Conservation (phyloP, 2,797 vertebrate genomes). For the Limosa lapponica region DNA sequence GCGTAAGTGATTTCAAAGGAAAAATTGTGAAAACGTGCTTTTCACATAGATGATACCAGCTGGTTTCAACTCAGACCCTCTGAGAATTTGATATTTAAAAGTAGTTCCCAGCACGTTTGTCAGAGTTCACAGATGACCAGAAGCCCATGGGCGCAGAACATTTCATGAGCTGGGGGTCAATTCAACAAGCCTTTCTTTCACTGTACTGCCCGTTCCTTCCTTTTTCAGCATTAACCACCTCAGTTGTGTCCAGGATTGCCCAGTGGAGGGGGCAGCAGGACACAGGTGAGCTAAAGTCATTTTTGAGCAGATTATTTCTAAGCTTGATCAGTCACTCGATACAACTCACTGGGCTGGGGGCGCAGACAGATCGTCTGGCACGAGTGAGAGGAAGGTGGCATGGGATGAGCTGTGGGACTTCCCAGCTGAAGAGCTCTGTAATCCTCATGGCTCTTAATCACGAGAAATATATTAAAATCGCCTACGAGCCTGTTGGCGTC, state of each 20-base stretch:
- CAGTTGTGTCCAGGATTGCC: background rate
- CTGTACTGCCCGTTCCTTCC: background rate
- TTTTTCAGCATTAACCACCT: background rate
- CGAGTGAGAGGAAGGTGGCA: background rate
- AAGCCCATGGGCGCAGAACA: background rate
- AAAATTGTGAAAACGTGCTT: background rate
- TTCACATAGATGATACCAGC: background rate
- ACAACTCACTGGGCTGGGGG: background rate
- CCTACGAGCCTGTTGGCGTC: background rate
- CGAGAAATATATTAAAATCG: background rate
- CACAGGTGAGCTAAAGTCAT: background rate
- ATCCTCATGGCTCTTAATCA: background rate
- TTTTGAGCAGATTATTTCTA: background rate
- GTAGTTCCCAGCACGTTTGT: background rate
- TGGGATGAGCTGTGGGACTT: rapidly evolving
- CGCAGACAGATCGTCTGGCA: background rate
- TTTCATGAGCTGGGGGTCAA: background rate
- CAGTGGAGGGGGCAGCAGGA: background rate
- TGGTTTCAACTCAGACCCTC: background rate
- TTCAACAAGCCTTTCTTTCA: background rate
- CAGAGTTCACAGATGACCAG: background rate
- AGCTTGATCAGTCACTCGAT: background rate
- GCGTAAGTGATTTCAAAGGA: background rate
- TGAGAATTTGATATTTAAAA: background rate
- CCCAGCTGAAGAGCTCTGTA: background rate